Percentiles rank a stretch among this genome's conserved stretches.
phyloP scores from a whole-genome alignment of 1,140 invertebrate species.

The Drosophila arizonae region DNA sequence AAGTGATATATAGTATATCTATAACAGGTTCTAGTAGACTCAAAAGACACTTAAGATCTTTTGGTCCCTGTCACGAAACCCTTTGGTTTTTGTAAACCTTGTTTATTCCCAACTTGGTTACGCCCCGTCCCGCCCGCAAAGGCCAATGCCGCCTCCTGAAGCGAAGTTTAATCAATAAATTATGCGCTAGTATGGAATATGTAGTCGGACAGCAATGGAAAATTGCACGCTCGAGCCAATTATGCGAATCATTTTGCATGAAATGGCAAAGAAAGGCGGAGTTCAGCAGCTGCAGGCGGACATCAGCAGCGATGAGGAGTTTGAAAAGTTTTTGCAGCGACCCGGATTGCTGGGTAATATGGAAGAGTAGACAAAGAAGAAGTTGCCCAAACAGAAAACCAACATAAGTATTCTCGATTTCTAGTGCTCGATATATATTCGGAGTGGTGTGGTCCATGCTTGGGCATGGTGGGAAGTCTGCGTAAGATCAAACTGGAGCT shows the following conservation, averaged over 20 bases:
- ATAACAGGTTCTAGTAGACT: too few relatives aligned
- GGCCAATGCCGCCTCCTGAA: too few relatives aligned
- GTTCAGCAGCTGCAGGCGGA: conserved; percentile 91
- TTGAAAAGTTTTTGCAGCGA: conserved; percentile 90
- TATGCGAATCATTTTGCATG: conserved; percentile 50
- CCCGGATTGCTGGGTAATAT: conserved; percentile 90
- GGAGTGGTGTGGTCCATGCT: conserved; percentile 96
- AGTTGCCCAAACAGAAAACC: not conserved
- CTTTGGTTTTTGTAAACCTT: not conserved
- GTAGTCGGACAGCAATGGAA: conserved; percentile 12
- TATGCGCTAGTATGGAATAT: not conserved
- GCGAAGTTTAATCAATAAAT: conserved; percentile 46
- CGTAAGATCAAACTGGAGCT: conserved; percentile 95
- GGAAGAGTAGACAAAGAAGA: not conserved
- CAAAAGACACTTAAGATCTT: too few relatives aligned
- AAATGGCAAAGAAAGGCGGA: conserved; percentile 88
- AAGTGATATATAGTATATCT: too few relatives aligned
- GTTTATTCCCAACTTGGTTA: not conserved
- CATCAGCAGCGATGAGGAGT: conserved; percentile 93
- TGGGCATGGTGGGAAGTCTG: conserved; percentile 92
- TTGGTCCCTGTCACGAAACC: too few relatives aligned
- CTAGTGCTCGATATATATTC: conserved; percentile 88
- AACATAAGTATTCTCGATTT: not conserved
- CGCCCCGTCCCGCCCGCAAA: too few relatives aligned
- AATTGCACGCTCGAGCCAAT: conserved; percentile 17